These are phyloP conservation scores for Brachymystax lenok DNA, from an alignment of 2,797 vertebrate species.

Conservation along the genomic window DNA sequence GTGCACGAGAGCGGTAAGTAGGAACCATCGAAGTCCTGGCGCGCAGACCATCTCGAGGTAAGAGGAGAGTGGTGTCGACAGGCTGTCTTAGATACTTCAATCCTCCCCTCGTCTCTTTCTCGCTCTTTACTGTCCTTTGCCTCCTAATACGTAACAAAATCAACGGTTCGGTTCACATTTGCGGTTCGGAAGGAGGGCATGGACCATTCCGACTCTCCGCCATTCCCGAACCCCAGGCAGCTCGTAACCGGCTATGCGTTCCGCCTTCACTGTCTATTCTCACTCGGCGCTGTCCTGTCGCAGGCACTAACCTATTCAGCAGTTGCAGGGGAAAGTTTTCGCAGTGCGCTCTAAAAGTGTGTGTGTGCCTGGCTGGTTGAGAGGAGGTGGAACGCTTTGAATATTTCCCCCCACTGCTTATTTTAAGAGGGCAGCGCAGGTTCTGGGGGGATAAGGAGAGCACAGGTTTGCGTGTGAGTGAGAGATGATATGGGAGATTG, in stretches of 20 bases:
- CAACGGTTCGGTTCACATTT: constrained; percentile 66
- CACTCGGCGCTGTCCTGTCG: constrained; percentile 32
- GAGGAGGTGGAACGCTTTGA: constrained; percentile 70
- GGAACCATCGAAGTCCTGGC: constrained; percentile 78
- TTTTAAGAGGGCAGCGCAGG: constrained; percentile 57
- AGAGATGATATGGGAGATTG: neutral
- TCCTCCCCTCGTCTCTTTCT: neutral
- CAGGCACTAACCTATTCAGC: constrained; percentile 19
- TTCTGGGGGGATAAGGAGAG: constrained; percentile 45
- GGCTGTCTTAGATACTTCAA: constrained; percentile 30
- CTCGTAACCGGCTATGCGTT: constrained; percentile 8
- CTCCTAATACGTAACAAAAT: constrained; percentile 30
- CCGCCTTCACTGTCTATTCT: constrained; percentile 28
- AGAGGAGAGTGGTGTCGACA: constrained; percentile 50
- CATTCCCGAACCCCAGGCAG: constrained; percentile 71
- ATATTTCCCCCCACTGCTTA: constrained; percentile 43
- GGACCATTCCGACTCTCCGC: constrained; percentile 78
- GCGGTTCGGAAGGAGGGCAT: constrained; percentile 57
- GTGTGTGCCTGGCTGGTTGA: constrained; percentile 35
- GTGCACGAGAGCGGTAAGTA: constrained; percentile 77
- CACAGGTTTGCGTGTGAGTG: constrained; percentile 13
- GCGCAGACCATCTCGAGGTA: constrained; percentile 76
- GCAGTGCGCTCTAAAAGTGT: constrained; percentile 68
- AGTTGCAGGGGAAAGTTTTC: constrained; percentile 52
- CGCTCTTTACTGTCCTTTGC: constrained; percentile 27